These are phyloP conservation scores for Tricholaema leucomelas DNA, from an alignment of 2,113 vertebrate species.

Conservation along the genomic window DNA sequence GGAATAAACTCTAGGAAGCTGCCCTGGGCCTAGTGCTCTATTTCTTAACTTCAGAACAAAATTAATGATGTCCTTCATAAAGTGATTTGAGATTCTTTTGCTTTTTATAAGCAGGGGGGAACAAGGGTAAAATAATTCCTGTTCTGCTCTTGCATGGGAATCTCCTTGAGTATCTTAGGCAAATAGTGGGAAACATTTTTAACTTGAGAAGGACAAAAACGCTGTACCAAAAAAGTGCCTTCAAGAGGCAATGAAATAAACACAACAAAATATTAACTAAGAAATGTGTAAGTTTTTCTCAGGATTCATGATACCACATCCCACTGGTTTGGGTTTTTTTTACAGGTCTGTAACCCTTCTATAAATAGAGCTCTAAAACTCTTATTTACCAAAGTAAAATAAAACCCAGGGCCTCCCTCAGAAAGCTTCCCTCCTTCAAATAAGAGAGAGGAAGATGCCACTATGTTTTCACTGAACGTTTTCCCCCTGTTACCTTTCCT, in stretches of 20 bases:
- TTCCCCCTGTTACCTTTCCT: background rate
- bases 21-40: background rate
- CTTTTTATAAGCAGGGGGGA: background rate
- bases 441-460: background rate
- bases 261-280: background rate
- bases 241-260: background rate
- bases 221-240: background rate
- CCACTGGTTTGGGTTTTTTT: background rate
- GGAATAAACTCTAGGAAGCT: conserved; percentile 31
- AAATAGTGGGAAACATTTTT: background rate
- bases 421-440: background rate
- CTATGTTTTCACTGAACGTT: background rate
- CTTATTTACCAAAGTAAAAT: background rate
- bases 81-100: background rate
- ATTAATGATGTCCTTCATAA: background rate
- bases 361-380: background rate
- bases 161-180: background rate
- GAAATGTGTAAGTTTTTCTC: background rate
- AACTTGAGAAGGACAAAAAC: background rate
- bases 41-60: background rate
- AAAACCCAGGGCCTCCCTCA: background rate
- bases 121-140: background rate
- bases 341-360: background rate
- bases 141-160: background rate
- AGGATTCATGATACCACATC: background rate